Percentiles rank a stretch among this genome's conserved stretches.
Evolutionary conservation across 2,888 invertebrate species (phyloP).

Genomic region (Pristionchus japonicus): DNA sequence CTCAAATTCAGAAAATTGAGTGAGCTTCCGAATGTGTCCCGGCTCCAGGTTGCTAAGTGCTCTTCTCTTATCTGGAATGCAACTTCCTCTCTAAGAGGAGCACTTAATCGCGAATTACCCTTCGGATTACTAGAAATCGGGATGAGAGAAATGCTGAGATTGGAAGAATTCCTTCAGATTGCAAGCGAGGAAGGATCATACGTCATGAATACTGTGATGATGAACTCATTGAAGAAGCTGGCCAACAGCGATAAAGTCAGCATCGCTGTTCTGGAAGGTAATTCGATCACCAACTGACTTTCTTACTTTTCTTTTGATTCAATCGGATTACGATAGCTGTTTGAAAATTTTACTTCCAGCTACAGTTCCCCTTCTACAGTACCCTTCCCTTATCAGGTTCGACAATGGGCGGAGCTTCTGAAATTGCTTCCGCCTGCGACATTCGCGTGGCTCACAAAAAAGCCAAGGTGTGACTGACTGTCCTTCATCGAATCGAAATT

Average conservation of each 20-base stretch:
- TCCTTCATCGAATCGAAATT: not conserved
- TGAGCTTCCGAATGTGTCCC: not conserved
- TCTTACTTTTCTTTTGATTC: no score
- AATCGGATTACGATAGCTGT: no score
- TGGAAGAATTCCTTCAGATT: conserved; percentile 33
- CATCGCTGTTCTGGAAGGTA: conserved; percentile 36
- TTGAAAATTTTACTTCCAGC: no score
- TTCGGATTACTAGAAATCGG: not conserved
- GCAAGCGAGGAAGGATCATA: conserved; percentile 30
- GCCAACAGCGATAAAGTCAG: not conserved
- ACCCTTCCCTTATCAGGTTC: not conserved
- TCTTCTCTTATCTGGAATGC: not conserved
- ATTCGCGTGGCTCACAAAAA: conserved; percentile 25
- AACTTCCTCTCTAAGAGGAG: not conserved
- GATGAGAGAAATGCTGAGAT: not conserved
- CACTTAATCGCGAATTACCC: not conserved
- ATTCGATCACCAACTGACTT: no score
- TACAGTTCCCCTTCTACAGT: no score
- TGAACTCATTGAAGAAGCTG: not conserved
- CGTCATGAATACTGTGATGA: conserved; percentile 41
- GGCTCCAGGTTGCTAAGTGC: not conserved
- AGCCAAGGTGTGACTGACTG: conserved; percentile 28
- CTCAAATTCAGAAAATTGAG: not conserved
- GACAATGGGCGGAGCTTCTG: conserved; percentile 41
- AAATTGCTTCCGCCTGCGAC: conserved; percentile 42